A percentile compares a stretch with the other conserved stretches of the same genome.
phyloP scores from a whole-genome alignment of 2,888 invertebrate genomes.

The Lepidochrysops patricia region DNA sequence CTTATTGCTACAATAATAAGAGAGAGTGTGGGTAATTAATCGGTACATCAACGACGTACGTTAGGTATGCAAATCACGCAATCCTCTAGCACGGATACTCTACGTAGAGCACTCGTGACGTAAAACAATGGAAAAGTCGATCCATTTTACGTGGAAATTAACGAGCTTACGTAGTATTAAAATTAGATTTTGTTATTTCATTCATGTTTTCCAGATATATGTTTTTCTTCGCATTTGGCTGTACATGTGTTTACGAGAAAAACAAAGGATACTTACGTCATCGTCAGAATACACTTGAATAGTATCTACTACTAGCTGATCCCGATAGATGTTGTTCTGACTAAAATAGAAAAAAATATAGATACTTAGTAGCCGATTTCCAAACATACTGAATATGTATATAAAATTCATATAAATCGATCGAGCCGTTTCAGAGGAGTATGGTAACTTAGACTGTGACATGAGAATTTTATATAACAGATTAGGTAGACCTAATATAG shows the following conservation, averaged over 20 bases:
- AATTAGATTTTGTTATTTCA: conserved; percentile 5
- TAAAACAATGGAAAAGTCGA: conserved; percentile 13
- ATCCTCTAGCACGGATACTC: conserved; percentile 1
- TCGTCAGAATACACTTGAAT: not conserved
- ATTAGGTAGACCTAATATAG: too few relatives aligned
- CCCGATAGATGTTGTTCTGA: too few relatives aligned
- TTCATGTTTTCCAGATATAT: not conserved
- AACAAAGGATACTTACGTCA: not conserved
- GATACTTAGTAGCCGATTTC: too few relatives aligned
- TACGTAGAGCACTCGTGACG: conserved; percentile 7
- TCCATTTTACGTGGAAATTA: conserved; percentile 9
- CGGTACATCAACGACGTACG: not conserved
- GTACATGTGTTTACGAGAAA: not conserved
- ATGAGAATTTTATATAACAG: too few relatives aligned
- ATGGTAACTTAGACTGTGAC: too few relatives aligned
- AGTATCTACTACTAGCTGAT: too few relatives aligned
- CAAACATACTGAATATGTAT: too few relatives aligned
- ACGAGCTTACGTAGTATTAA: not conserved
- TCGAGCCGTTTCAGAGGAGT: too few relatives aligned
- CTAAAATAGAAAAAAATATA: too few relatives aligned
- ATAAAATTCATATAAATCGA: too few relatives aligned
- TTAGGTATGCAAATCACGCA: not conserved
- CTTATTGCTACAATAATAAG: not conserved
- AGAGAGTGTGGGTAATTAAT: too few relatives aligned
- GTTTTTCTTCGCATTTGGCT: not conserved